These are phyloP conservation scores for Microcebus murinus DNA, from an alignment of 2,113 vertebrate species.

Conservation along the genomic window DNA sequence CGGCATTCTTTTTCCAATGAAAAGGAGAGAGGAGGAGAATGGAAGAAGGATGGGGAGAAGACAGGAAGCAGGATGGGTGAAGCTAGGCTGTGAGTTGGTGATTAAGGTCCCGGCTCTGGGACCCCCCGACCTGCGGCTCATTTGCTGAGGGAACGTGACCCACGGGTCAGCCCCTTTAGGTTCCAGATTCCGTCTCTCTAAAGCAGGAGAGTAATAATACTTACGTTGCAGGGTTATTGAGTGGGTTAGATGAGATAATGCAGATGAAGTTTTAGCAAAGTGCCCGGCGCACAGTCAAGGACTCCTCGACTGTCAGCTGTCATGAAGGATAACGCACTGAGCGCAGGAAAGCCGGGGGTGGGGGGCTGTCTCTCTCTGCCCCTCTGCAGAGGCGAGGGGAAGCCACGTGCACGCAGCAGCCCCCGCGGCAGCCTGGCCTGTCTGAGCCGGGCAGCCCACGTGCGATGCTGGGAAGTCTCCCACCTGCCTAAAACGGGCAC, in stretches of 20 bases:
- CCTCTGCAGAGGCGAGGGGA: background rate
- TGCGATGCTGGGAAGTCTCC: fast-evolving
- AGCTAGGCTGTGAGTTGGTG: background rate
- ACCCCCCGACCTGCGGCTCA: too few relatives aligned
- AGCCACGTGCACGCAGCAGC: background rate
- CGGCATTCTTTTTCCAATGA: background rate
- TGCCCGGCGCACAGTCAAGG: too few relatives aligned
- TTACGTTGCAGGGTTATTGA: background rate
- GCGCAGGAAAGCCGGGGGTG: too few relatives aligned
- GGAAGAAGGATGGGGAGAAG: too few relatives aligned
- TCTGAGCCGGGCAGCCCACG: background rate
- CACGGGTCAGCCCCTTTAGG: fast-evolving
- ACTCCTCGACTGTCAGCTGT: background rate
- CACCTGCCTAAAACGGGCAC: background rate
- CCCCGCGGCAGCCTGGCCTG: background rate
- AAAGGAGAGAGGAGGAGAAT: background rate
- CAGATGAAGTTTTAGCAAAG: background rate
- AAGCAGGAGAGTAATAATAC: background rate
- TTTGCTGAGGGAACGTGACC: background rate
- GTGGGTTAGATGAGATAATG: too few relatives aligned
- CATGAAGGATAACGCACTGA: fast-evolving
- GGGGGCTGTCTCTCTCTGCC: background rate
- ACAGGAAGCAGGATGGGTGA: fast-evolving
- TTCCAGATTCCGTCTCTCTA: background rate
- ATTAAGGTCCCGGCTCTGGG: fast-evolving